phyloP scores from a whole-genome alignment of 2,797 vertebrate species.

The Garrulus glandarius region DNA sequence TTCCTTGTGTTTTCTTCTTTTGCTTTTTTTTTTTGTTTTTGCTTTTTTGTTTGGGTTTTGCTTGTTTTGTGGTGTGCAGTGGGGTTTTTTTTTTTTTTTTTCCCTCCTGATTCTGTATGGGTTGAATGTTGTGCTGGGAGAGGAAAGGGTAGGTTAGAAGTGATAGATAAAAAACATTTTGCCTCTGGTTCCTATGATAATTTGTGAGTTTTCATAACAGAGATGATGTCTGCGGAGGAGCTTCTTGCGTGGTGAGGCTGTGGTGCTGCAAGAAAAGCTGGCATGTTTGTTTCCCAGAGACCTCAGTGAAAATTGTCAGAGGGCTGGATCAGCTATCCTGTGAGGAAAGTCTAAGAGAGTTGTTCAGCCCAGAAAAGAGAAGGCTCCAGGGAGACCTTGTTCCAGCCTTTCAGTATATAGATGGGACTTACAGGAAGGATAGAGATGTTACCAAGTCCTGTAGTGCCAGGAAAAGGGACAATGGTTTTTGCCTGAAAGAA shows the following conservation, averaged over 20 bases:
- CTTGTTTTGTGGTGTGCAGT: neutral
- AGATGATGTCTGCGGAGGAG: neutral
- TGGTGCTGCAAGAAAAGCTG: neutral
- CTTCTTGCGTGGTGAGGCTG: neutral
- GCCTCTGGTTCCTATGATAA: neutral
- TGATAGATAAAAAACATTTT: neutral
- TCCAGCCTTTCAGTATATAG: neutral
- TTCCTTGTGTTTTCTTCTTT: neutral
- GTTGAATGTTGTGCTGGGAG: neutral
- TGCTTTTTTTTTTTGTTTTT: neutral
- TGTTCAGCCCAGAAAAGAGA: neutral
- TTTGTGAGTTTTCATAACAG: neutral
- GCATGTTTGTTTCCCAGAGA: neutral
- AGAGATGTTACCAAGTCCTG: rapidly evolving
- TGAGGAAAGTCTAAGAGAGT: neutral
- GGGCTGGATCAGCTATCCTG: neutral
- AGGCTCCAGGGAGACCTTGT: neutral
- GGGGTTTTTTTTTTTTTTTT: rapidly evolving
- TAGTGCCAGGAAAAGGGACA: neutral
- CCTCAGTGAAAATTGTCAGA: neutral
- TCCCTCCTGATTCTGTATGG: rapidly evolving
- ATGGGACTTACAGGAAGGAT: neutral
- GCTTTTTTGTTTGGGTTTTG: neutral
- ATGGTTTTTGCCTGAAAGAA: neutral
- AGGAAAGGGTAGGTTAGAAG: neutral